phyloP scores from a whole-genome alignment of 2,888 invertebrate species.

The Rhyacophila evoluta region DNA sequence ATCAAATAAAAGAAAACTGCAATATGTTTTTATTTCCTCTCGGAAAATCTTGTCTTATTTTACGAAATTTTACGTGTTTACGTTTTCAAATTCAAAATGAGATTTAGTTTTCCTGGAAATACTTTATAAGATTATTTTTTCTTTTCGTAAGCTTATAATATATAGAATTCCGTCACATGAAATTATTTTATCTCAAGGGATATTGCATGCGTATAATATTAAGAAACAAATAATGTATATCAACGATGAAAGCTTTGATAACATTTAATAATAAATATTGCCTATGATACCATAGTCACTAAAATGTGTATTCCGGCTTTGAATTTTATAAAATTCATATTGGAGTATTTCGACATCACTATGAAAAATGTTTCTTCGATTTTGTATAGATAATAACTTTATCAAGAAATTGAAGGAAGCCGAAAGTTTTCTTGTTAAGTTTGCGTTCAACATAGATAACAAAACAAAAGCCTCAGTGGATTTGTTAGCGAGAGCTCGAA shows the following conservation, averaged over 20 bases:
- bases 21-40: conserved; percentile 10
- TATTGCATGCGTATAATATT: no score
- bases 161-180: no score
- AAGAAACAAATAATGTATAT: no score
- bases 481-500: conserved; percentile 34
- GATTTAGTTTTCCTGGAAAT: neutral
- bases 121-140: neutral
- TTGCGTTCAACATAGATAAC: conserved; percentile 36
- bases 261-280: no score
- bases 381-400: conserved; percentile 3
- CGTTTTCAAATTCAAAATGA: conserved; percentile 3
- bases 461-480: conserved; percentile 35
- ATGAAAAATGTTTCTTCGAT: neutral
- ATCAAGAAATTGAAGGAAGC: conserved; percentile 23
- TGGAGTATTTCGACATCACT: neutral
- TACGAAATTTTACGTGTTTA: neutral
- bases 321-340: neutral
- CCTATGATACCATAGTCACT: no score
- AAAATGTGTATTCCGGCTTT: no score
- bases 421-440: conserved; percentile 41
- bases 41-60: neutral
- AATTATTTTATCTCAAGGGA: no score
- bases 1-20: neutral
- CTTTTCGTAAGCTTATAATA: neutral
- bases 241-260: no score